Base-by-base conservation (phyloP, 2,888 invertebrate species). In the Trissolcus brochymenae region DNA sequence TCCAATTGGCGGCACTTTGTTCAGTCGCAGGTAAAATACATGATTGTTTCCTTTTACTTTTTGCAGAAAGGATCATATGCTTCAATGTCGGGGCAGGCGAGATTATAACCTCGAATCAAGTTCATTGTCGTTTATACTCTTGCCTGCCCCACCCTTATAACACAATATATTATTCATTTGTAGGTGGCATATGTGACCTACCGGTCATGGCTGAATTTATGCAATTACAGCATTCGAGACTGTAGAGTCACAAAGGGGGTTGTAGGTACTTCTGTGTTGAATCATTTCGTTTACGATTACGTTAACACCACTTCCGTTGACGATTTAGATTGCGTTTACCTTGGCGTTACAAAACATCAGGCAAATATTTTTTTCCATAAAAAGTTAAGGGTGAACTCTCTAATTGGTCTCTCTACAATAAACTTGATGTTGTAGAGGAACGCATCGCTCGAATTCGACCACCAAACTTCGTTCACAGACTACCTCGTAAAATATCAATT, bases 301-400 rank as follows among this genome's bases (percentile, higher is more conserved):
- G 11, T 51, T 6, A 11, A 21, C 16, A 51, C 51, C 4, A 51
- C 51, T 6, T 1, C 11, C 6, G 19, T 51, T 9, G 51, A 51
- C 11, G 51, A 51, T 51, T 17, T 51, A 3, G 21, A 51, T 21
- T 51, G 51, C 11, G 51, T 51, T 21, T 51, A 51, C 21, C 3
- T 64, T n/a, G 55, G 64, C 0, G 55, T 64, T 6, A 55, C 64
- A 4, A 64, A 64, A 46, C 4, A 17, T 9, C 25, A 25, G 19
- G 4, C 19, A 6, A 51, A 51, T 19, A 21, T 51, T 9, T 51
- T 19, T 19, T 51, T 51, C 6, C 0, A 6, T 0, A 9, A 7
- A 9, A 3, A 16, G 1, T 51, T 4, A 6, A 51, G 19, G 21
- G 11, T 9, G 19, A 16, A 17, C 4, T n/a, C n/a, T n/a, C n/a